A percentile compares a stretch with the other conserved stretches of the same genome.
These are phyloP conservation scores for Callyntrura guangdongensis DNA, from an alignment of 2,888 invertebrate species.

Conservation along the genomic window DNA sequence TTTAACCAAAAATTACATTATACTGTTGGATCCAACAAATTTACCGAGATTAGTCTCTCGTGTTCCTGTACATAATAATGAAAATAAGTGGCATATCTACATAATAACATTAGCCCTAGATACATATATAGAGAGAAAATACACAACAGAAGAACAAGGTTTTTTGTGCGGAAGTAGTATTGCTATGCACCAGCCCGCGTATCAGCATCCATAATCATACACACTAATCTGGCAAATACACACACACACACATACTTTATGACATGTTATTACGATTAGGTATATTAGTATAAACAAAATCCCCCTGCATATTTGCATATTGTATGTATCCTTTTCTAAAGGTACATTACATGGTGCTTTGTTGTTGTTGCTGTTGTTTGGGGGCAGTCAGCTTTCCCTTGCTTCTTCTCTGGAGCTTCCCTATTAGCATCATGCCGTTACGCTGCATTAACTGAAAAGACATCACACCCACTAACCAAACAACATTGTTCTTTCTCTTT, in stretches of 20 bases:
- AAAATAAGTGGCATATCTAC: conserved; percentile 44
- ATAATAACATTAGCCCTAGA: conserved; percentile 21
- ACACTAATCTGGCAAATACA: background rate
- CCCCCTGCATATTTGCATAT: background rate
- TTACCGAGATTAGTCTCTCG: conserved; percentile 44
- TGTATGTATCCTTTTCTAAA: too few species aligned
- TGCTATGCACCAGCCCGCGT: background rate
- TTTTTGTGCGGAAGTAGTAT: background rate
- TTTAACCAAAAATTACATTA: conserved; percentile 33
- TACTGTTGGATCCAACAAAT: conserved; percentile 30
- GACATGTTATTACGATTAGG: conserved; percentile 12
- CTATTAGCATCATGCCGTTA: too few species aligned
- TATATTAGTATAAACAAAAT: background rate
- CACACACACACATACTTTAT: background rate
- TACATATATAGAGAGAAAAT: too few species aligned
- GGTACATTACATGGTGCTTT: too few species aligned
- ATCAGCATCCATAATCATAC: background rate
- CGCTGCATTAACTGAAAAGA: too few species aligned
- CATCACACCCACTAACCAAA: too few species aligned
- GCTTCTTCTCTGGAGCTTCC: too few species aligned
- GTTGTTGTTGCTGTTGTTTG: too few species aligned
- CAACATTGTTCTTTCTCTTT: background rate
- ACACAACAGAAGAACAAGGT: background rate
- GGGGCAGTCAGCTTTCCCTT: too few species aligned
- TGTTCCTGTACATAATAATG: conserved; percentile 44